These are phyloP conservation scores for Tenebrosternarchus preto DNA, from an alignment of 2,113 vertebrate genomes.

Conservation along the genomic window DNA sequence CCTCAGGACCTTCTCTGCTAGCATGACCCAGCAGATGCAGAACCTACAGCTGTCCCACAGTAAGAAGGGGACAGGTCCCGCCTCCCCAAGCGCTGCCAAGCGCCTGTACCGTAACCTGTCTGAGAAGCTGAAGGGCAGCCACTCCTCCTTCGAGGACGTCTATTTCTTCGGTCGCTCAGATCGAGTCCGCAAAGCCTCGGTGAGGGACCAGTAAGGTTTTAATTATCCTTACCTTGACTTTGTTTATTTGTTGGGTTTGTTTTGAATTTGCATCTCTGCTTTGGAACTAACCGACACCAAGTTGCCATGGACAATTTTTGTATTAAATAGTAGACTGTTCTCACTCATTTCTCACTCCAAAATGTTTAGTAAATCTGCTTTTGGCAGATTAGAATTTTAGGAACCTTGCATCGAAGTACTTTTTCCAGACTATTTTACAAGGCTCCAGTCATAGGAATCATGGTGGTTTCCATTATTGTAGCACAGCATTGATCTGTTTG, in stretches of 20 bases:
- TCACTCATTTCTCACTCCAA: neutral
- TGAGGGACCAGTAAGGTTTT: slow-evolving; percentile 62
- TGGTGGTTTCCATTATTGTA: slow-evolving; percentile 25
- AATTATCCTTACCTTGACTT: neutral
- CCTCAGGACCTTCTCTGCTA: slow-evolving; percentile 71
- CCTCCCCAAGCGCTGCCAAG: slow-evolving; percentile 92
- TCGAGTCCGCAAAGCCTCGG: slow-evolving; percentile 85
- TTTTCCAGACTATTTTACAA: slow-evolving; percentile 59
- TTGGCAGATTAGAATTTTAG: neutral
- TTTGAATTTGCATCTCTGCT: neutral
- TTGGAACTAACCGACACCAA: neutral
- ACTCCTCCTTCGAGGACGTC: slow-evolving; percentile 89
- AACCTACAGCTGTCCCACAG: slow-evolving; percentile 85
- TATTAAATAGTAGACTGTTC: no score
- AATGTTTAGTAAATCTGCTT: neutral
- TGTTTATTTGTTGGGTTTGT: neutral
- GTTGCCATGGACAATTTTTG: neutral
- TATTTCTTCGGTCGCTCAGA: slow-evolving; percentile 87
- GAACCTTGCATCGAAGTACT: neutral
- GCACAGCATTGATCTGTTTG: slow-evolving; percentile 8
- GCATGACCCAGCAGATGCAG: slow-evolving; percentile 96
- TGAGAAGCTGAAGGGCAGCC: slow-evolving; percentile 90
- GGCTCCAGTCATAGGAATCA: no score
- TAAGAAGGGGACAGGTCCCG: slow-evolving; percentile 81
- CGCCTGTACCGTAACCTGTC: slow-evolving; percentile 95